phyloP scores from a whole-genome alignment of 2,113 vertebrate genomes.

The Scortum barcoo region DNA sequence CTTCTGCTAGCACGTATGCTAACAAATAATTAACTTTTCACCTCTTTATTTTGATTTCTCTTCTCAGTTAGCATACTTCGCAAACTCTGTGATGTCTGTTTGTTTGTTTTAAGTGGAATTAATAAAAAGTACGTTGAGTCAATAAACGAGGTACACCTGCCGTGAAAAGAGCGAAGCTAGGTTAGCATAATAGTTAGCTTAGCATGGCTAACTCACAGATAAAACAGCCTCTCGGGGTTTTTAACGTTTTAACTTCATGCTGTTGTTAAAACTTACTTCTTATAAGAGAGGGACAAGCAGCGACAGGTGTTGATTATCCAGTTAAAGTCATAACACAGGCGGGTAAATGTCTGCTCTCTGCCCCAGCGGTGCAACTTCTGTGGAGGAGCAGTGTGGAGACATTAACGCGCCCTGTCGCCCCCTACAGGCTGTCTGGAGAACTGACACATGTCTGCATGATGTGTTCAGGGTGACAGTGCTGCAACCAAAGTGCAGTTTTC shows the following conservation, averaged over 20 bases:
- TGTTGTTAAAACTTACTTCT: not conserved
- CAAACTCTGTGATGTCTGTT: rapidly evolving
- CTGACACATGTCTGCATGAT: not conserved
- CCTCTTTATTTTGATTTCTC: not conserved
- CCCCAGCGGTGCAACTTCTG: slow-evolving; percentile 36
- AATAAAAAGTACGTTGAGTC: not conserved
- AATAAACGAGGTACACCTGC: slow-evolving; percentile 43
- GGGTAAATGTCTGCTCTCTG: slow-evolving; percentile 12
- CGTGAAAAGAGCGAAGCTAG: slow-evolving; percentile 54
- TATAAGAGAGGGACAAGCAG: no score
- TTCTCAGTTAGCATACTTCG: not conserved
- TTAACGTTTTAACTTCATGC: not conserved
- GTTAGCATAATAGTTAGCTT: slow-evolving; percentile 67
- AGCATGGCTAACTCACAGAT: slow-evolving; percentile 34
- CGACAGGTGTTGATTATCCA: not conserved
- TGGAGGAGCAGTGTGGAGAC: not conserved
- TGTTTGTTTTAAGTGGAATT: not conserved
- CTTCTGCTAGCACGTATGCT: slow-evolving; percentile 51
- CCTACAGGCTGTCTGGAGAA: slow-evolving; percentile 34
- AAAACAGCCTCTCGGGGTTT: not conserved
- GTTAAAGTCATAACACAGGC: slow-evolving; percentile 1
- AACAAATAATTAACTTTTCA: slow-evolving; percentile 39
- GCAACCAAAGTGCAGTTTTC: no score
- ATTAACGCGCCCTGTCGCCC: not conserved
- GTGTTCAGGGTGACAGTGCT: no score